Conservation (phyloP, 2,113 vertebrate genomes). For the Nesogale talazaci region DNA sequence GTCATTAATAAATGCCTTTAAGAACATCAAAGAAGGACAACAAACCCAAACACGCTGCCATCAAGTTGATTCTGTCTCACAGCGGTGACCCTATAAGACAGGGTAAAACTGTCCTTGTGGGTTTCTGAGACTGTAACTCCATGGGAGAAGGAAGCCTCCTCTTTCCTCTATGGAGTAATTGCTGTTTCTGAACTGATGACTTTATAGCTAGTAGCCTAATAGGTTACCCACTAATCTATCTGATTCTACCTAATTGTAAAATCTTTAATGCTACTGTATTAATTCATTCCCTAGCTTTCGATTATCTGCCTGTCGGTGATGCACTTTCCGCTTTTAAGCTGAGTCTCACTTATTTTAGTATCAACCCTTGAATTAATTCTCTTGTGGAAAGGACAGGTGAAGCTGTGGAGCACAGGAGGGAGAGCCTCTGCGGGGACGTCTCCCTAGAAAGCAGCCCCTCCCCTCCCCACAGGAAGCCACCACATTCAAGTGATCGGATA, state of each 20-base stretch:
- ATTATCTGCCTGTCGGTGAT: not conserved
- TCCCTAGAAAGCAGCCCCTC: not conserved
- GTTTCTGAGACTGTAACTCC: no score
- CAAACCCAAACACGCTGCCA: no score
- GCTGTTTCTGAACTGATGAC: not conserved
- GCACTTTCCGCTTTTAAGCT: not conserved
- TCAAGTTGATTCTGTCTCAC: no score
- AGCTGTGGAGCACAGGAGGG: not conserved
- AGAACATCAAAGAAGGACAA: no score
- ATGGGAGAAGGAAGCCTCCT: no score
- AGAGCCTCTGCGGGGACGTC: not conserved
- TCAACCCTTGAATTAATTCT: not conserved
- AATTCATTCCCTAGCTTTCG: not conserved
- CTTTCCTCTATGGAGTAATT: no score
- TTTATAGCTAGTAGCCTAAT: not conserved
- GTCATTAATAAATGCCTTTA: not conserved
- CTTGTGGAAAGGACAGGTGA: not conserved
- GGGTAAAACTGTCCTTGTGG: no score
- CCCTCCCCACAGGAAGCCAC: no score
- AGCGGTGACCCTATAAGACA: no score
- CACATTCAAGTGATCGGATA: no score
- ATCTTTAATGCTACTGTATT: not conserved
- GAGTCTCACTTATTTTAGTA: slow-evolving; percentile 28
- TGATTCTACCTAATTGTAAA: slow-evolving; percentile 2
- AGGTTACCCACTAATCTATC: not conserved